These are phyloP conservation scores for Zingel zingel DNA, from an alignment of 2,113 vertebrate genomes.

Conservation along the genomic window DNA sequence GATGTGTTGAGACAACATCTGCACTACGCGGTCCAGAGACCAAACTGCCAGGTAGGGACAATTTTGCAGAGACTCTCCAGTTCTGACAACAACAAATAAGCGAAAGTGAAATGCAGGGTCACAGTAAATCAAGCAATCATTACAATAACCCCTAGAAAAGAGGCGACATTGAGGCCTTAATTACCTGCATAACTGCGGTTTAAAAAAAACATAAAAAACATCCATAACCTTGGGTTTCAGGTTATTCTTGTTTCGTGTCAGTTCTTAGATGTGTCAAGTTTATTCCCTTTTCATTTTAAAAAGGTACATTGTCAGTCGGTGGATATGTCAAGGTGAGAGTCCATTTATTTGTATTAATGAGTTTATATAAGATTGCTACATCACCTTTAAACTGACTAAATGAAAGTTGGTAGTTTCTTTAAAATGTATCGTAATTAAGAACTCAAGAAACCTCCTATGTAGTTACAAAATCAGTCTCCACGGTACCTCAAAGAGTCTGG, in stretches of 20 bases:
- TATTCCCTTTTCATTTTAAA: not conserved
- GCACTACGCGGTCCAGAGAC: conserved; percentile 91
- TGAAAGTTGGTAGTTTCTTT: not conserved
- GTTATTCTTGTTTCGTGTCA: not conserved
- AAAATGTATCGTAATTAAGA: not conserved
- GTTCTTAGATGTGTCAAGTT: not conserved
- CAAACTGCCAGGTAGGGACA: conserved; percentile 96
- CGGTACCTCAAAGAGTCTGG: conserved; percentile 94
- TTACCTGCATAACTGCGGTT: not conserved
- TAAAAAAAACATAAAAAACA: not conserved
- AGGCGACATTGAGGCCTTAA: not conserved
- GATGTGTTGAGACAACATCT: conserved; percentile 83
- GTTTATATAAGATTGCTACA: not conserved
- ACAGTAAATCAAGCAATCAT: not conserved
- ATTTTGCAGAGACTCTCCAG: conserved; percentile 91
- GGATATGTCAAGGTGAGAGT: not conserved
- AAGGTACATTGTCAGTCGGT: not conserved
- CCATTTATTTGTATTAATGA: no score
- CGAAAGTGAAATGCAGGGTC: not conserved
- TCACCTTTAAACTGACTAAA: not conserved
- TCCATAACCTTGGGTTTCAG: not conserved
- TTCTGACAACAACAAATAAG: conserved; percentile 73
- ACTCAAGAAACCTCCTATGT: not conserved
- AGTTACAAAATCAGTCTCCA: not conserved
- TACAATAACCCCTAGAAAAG: not conserved